A percentile compares a stretch with the other conserved stretches of the same genome.
Evolutionary conservation across 1,140 invertebrate genomes (phyloP).

Genomic region (Bombyx mandarina): DNA sequence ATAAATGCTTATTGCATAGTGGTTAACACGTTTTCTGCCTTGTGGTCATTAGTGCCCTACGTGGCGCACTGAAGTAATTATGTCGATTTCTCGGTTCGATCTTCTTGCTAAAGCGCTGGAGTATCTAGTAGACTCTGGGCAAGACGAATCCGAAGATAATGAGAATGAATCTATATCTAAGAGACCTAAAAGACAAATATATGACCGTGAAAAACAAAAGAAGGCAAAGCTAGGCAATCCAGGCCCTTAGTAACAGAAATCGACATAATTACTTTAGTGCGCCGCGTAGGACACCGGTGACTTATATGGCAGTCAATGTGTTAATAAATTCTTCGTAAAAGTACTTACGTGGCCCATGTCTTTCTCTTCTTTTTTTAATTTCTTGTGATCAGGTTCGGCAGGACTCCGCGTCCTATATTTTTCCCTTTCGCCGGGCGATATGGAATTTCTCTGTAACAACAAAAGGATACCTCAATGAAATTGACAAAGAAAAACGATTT

Average conservation of each 20-base stretch:
- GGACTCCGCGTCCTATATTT: conserved; percentile 85
- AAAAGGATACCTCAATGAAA: conserved; percentile 22
- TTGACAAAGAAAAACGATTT: conserved; percentile 14
- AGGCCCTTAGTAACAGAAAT: background rate
- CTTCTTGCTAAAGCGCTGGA: too few relatives aligned
- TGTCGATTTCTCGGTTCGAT: too few relatives aligned
- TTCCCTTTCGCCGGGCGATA: conserved; percentile 88
- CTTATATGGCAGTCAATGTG: background rate
- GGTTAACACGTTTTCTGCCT: too few relatives aligned
- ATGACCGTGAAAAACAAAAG: too few relatives aligned
- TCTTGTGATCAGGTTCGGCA: conserved; percentile 77
- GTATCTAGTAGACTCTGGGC: too few relatives aligned
- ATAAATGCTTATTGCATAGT: too few relatives aligned
- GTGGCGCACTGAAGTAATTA: too few relatives aligned
- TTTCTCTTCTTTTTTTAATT: conserved; percentile 85
- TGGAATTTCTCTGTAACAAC: conserved; percentile 86
- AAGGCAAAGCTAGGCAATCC: too few relatives aligned
- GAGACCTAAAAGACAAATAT: background rate
- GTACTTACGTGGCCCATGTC: conserved; percentile 82
- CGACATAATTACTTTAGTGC: background rate
- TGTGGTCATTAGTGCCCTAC: too few relatives aligned
- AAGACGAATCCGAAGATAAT: too few relatives aligned
- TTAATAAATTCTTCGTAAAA: background rate
- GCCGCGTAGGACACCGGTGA: too few relatives aligned
- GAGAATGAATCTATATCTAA: background rate